Conservation (phyloP, 2,888 invertebrate species). For the Desoria tigrina region DNA sequence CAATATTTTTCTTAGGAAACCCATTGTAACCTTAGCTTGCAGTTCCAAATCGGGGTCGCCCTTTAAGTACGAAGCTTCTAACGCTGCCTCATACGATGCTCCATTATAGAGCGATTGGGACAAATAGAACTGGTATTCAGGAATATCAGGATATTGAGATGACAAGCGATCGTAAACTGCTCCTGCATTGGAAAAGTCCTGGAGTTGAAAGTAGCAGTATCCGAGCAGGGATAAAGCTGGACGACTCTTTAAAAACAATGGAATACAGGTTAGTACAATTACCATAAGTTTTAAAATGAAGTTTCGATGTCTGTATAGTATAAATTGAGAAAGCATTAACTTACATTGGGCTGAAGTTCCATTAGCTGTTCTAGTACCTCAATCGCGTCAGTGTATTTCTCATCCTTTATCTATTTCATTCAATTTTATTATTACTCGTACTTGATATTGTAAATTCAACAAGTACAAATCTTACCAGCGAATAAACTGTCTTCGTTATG, state of each 20-base stretch:
- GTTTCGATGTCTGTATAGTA: too few relatives aligned
- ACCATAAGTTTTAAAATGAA: too few relatives aligned
- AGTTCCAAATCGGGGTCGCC: slow-evolving; percentile 64
- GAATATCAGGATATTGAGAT: slow-evolving; percentile 79
- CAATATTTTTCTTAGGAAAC: background rate
- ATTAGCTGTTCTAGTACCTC: slow-evolving; percentile 35
- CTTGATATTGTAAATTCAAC: slow-evolving; percentile 15
- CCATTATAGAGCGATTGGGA: slow-evolving; percentile 95
- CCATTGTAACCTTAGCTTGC: slow-evolving; percentile 61
- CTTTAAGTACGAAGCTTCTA: slow-evolving; percentile 75
- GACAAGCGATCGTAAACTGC: slow-evolving; percentile 93
- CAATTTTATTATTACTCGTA: slow-evolving; percentile 23
- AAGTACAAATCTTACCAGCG: slow-evolving; percentile 68
- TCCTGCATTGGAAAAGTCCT: slow-evolving; percentile 90
- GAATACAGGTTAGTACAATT: too few relatives aligned
- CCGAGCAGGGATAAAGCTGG: slow-evolving; percentile 92
- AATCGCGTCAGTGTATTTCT: slow-evolving; percentile 30
- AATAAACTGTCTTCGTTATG: slow-evolving; percentile 92
- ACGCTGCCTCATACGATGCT: slow-evolving; percentile 89
- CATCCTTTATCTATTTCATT: slow-evolving; percentile 25
- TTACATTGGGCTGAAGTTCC: slow-evolving; percentile 50
- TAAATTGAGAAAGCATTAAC: background rate
- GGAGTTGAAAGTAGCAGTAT: slow-evolving; percentile 91
- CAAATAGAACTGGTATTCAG: slow-evolving; percentile 87
- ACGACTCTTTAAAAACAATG: too few relatives aligned